Evolutionary conservation across 2,888 invertebrate species (phyloP).

Genomic region (Spatulosminthurus flaviceps): DNA sequence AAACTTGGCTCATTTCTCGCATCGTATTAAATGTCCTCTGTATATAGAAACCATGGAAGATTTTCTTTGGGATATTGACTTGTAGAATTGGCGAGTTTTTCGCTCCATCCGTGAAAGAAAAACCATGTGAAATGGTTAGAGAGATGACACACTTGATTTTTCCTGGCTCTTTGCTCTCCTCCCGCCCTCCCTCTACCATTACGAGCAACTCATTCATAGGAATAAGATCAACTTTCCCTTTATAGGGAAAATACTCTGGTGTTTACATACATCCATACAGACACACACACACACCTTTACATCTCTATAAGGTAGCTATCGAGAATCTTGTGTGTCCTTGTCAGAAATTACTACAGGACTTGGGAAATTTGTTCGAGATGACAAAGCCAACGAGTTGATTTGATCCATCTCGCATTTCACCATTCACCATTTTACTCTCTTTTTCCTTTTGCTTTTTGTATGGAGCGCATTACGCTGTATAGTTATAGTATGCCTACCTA

Average conservation of each 20-base stretch:
- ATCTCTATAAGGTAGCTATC: no score
- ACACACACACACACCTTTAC: no score
- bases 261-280: no score
- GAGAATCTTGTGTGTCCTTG: neutral
- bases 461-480: no score
- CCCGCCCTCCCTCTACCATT: neutral
- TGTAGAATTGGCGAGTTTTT: neutral
- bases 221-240: no score
- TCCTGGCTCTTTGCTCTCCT: neutral
- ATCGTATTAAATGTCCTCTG: neutral
- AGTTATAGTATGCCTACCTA: no score
- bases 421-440: slow-evolving; percentile 24
- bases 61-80: slow-evolving; percentile 1
- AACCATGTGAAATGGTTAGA: neutral
- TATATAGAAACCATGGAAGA: neutral
- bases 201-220: no score
- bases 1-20: slow-evolving; percentile 3
- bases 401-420: slow-evolving; percentile 33
- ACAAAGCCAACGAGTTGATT: slow-evolving; percentile 39
- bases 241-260: no score
- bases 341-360: neutral
- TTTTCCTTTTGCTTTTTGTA: neutral
- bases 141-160: neutral
- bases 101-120: neutral
- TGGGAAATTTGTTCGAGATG: slow-evolving; percentile 13